A percentile compares a stretch with the other conserved stretches of the same genome.
Evolutionary conservation across 2,888 invertebrate genomes (phyloP).

Genomic region (Cryptus armator): DNA sequence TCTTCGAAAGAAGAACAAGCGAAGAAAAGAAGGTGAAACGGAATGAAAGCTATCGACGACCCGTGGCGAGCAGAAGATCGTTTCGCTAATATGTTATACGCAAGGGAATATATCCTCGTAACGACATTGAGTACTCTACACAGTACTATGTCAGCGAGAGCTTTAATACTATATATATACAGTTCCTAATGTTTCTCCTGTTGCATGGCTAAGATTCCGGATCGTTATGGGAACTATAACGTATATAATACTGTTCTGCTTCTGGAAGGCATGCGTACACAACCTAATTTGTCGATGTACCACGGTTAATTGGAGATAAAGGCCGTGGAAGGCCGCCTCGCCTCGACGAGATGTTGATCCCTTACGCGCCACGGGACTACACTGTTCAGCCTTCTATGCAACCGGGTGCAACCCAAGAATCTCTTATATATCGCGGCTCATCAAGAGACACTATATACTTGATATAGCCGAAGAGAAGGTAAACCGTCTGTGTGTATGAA

Average conservation of each 20-base stretch:
- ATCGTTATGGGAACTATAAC: constrained; percentile 33
- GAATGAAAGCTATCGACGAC: constrained; percentile 19
- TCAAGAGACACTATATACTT: constrained; percentile 27
- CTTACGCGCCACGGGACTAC: constrained; percentile 25
- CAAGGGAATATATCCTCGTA: constrained; percentile 26
- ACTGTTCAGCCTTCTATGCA: constrained; percentile 15
- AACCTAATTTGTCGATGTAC: constrained; percentile 79
- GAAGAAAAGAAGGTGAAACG: constrained; percentile 1
- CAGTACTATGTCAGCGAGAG: not conserved
- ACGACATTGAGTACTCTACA: not conserved
- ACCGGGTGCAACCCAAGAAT: constrained; percentile 1
- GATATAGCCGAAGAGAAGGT: not conserved
- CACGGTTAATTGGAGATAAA: constrained; percentile 78
- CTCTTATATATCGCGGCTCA: constrained; percentile 40
- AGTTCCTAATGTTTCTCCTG: constrained; percentile 20
- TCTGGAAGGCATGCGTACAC: constrained; percentile 56
- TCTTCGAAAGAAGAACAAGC: constrained; percentile 1
- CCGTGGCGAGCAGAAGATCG: constrained; percentile 42
- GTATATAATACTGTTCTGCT: constrained; percentile 4
- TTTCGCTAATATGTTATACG: constrained; percentile 41
- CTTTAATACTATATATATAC: not conserved
- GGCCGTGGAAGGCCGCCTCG: constrained; percentile 56
- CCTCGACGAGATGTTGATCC: constrained; percentile 32
- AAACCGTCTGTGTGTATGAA: constrained; percentile 61
- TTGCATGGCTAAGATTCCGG: constrained; percentile 14